These are phyloP conservation scores for Acronicta alni DNA, from an alignment of 2,888 invertebrate species.

Conservation along the genomic window DNA sequence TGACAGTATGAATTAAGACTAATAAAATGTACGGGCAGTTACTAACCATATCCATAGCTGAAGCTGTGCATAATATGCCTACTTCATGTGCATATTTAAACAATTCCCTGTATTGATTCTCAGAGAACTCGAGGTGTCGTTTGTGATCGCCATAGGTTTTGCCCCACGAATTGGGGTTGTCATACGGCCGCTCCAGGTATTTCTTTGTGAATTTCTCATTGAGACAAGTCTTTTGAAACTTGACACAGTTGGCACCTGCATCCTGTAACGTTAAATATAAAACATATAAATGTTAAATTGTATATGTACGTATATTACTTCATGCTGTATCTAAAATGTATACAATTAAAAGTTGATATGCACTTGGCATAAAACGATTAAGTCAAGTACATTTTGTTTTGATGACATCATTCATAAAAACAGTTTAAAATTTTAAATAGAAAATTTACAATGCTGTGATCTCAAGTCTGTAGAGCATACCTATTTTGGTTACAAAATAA, in stretches of 20 bases:
- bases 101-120: constrained; percentile 90
- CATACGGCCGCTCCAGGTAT: constrained; percentile 91
- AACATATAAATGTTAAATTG: constrained; percentile 21
- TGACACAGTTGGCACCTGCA: constrained; percentile 94
- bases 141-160: constrained; percentile 95
- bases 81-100: constrained; percentile 90
- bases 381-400: constrained; percentile 34
- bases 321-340: constrained; percentile 7
- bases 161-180: constrained; percentile 92
- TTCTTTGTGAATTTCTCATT: constrained; percentile 92
- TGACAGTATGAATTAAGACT: constrained; percentile 3
- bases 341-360: constrained; percentile 3
- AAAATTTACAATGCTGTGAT: constrained; percentile 11
- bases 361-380: not conserved
- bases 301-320: not conserved
- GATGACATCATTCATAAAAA: constrained; percentile 48
- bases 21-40: constrained; percentile 9
- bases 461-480: constrained; percentile 5
- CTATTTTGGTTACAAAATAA: constrained; percentile 29
- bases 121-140: constrained; percentile 91
- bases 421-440: constrained; percentile 10
- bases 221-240: constrained; percentile 94
- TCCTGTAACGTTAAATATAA: constrained; percentile 83
- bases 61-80: constrained; percentile 93
- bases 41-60: constrained; percentile 94